Evolutionary conservation across 1,140 invertebrate species (phyloP), one percentile per base, ranked within the genome.

Genomic region (Zaprionus kolodkinae): DNA sequence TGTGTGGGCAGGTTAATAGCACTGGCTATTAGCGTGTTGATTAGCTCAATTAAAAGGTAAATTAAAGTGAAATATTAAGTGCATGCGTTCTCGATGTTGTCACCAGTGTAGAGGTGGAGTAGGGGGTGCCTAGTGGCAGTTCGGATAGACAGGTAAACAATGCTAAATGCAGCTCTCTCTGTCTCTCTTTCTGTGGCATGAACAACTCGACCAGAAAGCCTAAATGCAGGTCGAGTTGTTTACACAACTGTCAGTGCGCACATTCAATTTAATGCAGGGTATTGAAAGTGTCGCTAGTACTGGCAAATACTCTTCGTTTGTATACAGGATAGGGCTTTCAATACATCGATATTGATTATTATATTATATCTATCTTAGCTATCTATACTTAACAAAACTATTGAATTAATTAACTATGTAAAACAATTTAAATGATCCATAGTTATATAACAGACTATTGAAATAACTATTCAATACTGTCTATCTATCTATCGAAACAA

Each of bases 21-120:
- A 43, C 25, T 43, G 54, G 64, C 81, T 89, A 88, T 89, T 88
- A 89, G 86, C 85, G 78, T 59, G 78, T 79, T 88, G 85, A 88
- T 88, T 88, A 81, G 85, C 56, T 21, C 85, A 87, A 87, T 87
- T 89, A 89, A 85, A 71, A 89, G 73, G 70, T 78, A 84, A 89
- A 88, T 89, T 82, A 85, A 89, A 89, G 83, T 89, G 86, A 89
- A 88, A 79, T 85, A 89, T 73, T 69, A 76, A 78, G 73, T 75
- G 79, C 64, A 67, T 40, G 61, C 35, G 52, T 71, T 52, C 57
- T 57, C 35, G 45, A 55, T 57, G 27, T 64, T 76, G 62, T 61
- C 76, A 56, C 43, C 15, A 6, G n/a, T 43, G 40, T 45, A 15
- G 40, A 3, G 40, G 6, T 13, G 40, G 13, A 43, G 40, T 21